phyloP scores from a whole-genome alignment of 2,113 vertebrate species.

The Xiphorhynchus elegans region DNA sequence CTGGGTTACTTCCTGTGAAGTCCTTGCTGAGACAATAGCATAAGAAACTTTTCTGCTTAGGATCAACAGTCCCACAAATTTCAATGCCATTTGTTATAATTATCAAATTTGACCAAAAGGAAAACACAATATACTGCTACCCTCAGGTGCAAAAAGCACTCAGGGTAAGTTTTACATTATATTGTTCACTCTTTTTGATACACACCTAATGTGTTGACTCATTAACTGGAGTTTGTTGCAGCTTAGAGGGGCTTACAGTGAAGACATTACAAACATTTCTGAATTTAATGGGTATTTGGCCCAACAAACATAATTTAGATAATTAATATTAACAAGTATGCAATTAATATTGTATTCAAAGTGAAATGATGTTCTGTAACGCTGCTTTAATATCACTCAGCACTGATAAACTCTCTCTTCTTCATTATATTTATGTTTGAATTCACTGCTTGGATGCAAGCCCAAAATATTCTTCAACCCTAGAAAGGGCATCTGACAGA shows the following conservation, averaged over 20 bases:
- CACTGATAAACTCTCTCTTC: background rate
- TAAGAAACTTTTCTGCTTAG: background rate
- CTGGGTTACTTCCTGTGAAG: background rate
- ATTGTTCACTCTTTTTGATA: background rate
- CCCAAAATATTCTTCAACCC: background rate
- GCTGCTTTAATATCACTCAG: background rate
- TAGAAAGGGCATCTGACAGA: background rate
- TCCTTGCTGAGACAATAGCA: background rate
- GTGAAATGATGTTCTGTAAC: background rate
- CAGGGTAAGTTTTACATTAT: background rate
- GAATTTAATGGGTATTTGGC: background rate
- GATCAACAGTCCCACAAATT: background rate
- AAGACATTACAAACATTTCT: background rate
- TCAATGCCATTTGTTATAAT: background rate
- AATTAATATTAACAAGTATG: background rate
- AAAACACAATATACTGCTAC: background rate
- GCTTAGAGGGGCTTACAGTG: accelerated
- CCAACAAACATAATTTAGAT: background rate
- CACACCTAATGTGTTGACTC: background rate
- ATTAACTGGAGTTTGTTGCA: background rate
- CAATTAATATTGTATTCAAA: background rate
- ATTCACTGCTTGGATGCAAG: background rate
- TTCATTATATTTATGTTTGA: background rate
- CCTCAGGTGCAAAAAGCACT: background rate
- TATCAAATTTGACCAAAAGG: background rate